A percentile compares a stretch with the other conserved stretches of the same genome.
Conservation (phyloP, 2,113 vertebrate genomes). For the Leucopsar rothschildi region DNA sequence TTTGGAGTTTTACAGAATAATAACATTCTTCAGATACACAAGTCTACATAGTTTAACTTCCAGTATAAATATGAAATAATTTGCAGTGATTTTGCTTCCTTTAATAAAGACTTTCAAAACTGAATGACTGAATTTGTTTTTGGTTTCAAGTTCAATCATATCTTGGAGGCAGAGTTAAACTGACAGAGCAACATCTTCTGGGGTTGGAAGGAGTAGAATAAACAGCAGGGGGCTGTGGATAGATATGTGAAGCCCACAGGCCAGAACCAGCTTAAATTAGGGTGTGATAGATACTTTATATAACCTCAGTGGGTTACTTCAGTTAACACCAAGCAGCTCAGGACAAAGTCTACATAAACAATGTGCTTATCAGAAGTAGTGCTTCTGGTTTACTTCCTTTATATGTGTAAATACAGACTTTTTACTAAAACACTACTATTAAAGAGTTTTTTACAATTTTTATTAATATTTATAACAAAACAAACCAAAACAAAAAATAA, state of each 20-base stretch:
- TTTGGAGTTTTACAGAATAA: neutral
- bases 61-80: neutral
- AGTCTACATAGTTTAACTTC: neutral
- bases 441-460: neutral
- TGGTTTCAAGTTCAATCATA: neutral
- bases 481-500: neutral
- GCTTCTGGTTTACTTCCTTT: neutral
- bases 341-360: neutral
- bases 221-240: neutral
- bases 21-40: neutral
- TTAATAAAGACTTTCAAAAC: neutral
- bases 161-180: neutral
- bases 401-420: neutral
- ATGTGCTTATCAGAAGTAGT: neutral
- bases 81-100: neutral
- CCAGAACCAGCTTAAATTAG: neutral
- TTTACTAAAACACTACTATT: neutral
- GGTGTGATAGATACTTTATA: neutral
- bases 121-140: neutral
- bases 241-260: neutral
- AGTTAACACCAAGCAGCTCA: neutral
- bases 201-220: neutral
- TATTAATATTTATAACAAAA: neutral
- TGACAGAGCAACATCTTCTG: neutral
- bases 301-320: neutral